Evolutionary conservation across 1,140 invertebrate species (phyloP).

Genomic region (Drosophila tropicalis): DNA sequence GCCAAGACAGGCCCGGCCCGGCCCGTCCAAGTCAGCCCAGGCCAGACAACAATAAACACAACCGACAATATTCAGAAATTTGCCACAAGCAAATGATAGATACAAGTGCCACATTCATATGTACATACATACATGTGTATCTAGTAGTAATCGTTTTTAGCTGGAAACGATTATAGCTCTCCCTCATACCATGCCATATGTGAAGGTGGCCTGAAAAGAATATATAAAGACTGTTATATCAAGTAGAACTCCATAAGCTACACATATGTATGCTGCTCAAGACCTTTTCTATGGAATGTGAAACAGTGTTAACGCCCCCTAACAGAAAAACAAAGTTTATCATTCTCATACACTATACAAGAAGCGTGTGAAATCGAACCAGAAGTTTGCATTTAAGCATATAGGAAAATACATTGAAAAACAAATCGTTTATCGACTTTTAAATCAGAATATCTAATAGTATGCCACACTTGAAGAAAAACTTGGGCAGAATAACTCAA

Average conservation of each 20-base stretch:
- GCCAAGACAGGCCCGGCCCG: background rate
- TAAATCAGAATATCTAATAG: too few relatives aligned
- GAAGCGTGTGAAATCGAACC: background rate
- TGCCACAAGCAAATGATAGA: constrained; percentile 70
- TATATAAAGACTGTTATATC: background rate
- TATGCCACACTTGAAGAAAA: too few relatives aligned
- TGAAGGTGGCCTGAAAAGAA: constrained; percentile 2
- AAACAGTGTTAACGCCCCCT: constrained; percentile 3
- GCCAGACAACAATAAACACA: constrained; percentile 55
- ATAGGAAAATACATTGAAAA: background rate
- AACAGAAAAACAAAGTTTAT: constrained; percentile 5
- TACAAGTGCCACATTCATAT: constrained; percentile 59
- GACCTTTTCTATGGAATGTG: constrained; percentile 1
- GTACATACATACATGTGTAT: constrained; percentile 35
- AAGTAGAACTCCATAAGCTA: background rate
- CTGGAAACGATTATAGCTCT: constrained; percentile 62
- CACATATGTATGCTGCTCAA: background rate
- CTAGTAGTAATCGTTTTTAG: constrained; percentile 47
- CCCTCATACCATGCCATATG: background rate
- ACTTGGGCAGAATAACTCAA: too few relatives aligned
- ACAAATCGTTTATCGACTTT: too few relatives aligned
- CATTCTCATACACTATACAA: background rate
- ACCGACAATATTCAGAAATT: constrained; percentile 51
- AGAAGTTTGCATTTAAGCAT: background rate
- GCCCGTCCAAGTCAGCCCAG: background rate